Conservation (phyloP, 2,797 vertebrate species). For the Onychomys torridus region DNA sequence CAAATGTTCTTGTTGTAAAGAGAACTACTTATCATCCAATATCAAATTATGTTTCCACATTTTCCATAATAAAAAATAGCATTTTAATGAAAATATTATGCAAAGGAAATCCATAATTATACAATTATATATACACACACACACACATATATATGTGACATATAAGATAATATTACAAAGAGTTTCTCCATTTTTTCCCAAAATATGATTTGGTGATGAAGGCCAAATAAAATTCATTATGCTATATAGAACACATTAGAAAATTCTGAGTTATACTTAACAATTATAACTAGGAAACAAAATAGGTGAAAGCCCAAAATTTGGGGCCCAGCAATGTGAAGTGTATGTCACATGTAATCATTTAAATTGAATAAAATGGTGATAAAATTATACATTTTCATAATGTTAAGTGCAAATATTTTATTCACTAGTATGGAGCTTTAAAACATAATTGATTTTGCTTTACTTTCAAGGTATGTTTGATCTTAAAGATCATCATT, state of each 20-base stretch:
- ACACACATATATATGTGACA: too few species aligned
- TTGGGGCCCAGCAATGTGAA: neutral
- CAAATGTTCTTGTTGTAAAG: neutral
- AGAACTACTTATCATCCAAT: neutral
- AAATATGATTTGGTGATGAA: constrained; percentile 55
- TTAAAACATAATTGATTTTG: neutral
- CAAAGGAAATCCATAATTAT: neutral
- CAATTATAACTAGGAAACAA: neutral
- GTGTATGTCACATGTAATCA: neutral
- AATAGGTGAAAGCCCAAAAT: neutral
- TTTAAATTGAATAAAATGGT: constrained; percentile 1
- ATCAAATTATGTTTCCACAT: constrained; percentile 31
- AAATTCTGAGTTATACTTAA: neutral
- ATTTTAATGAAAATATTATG: neutral
- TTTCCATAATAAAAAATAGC: neutral
- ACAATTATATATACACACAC: too few species aligned
- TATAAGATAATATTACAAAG: neutral
- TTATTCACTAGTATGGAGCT: neutral
- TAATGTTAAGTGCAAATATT: neutral
- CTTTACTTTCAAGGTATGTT: neutral
- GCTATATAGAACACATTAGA: neutral
- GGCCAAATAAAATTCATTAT: constrained; percentile 20
- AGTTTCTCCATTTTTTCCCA: neutral
- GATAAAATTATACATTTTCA: neutral
- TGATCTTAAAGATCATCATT: neutral